Conservation (phyloP, 2,797 vertebrate genomes). For the Tangara arthus region DNA sequence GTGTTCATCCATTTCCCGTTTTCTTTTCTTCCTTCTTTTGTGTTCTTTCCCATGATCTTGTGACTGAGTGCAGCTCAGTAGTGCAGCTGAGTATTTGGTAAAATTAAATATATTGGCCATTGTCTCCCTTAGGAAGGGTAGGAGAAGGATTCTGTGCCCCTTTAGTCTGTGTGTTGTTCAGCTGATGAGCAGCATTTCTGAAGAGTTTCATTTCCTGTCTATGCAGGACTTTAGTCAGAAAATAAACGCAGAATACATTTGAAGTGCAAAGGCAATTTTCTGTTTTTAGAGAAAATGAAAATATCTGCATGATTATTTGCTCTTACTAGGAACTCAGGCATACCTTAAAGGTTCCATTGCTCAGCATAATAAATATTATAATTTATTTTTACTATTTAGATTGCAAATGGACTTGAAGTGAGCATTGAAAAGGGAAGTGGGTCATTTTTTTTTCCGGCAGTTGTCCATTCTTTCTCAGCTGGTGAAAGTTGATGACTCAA, state of each 20-base stretch:
- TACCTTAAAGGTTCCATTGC: not conserved
- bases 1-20: not conserved
- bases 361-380: not conserved
- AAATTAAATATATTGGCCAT: not conserved
- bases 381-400: not conserved
- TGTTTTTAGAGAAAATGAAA: not conserved
- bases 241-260: not conserved
- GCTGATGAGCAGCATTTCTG: not conserved
- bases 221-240: not conserved
- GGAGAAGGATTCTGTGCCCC: not conserved
- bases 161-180: not conserved
- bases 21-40: not conserved
- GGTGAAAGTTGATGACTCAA: slow-evolving; percentile 55
- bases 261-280: slow-evolving; percentile 3
- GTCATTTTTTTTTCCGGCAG: not conserved
- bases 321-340: not conserved
- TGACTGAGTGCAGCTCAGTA: not conserved
- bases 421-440: not conserved
- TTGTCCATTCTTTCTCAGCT: slow-evolving; percentile 50
- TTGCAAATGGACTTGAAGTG: not conserved
- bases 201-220: slow-evolving; percentile 14
- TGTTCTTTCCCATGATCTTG: not conserved
- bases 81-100: not conserved
- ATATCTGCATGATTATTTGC: not conserved
- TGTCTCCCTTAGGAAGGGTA: not conserved